Evolutionary conservation across 2,888 invertebrate species (phyloP).

Genomic region (Caenorhabditis virilis): DNA sequence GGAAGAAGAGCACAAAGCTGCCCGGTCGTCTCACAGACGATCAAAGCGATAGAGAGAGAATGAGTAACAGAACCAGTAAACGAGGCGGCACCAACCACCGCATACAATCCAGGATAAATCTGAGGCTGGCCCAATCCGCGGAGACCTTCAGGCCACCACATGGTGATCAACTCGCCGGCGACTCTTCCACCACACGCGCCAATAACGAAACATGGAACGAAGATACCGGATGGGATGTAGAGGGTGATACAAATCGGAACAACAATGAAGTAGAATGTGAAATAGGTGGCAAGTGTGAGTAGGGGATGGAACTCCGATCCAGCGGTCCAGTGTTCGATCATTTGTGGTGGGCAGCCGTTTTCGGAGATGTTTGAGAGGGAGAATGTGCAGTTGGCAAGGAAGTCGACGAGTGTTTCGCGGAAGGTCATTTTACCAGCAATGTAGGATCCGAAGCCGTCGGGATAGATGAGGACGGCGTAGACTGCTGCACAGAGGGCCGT

Average conservation of each 20-base stretch:
- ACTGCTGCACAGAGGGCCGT: conserved; percentile 37
- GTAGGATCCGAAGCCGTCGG: conserved; percentile 87
- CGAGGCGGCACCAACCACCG: conserved; percentile 85
- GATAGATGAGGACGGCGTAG: conserved; percentile 78
- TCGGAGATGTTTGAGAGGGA: conserved; percentile 32
- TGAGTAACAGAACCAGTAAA: conserved; percentile 95
- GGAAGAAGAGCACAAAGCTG: conserved; percentile 96
- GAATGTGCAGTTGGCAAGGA: conserved; percentile 57
- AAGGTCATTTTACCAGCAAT: conserved; percentile 70
- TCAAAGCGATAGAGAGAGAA: conserved; percentile 95
- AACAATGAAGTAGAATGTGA: conserved; percentile 49
- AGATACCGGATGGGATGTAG: conserved; percentile 76
- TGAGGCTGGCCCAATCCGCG: conserved; percentile 79
- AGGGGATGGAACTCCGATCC: conserved; percentile 29
- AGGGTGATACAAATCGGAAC: conserved; percentile 55
- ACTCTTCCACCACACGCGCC: conserved; percentile 64
- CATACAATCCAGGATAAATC: conserved; percentile 90
- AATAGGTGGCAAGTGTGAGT: conserved; percentile 40
- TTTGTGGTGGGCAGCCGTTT: conserved; percentile 41
- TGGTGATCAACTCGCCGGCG: conserved; percentile 77
- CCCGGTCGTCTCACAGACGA: conserved; percentile 96
- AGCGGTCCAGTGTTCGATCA: conserved; percentile 47
- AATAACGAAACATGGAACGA: conserved; percentile 90
- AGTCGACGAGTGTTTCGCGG: conserved; percentile 54
- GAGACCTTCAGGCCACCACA: conserved; percentile 89